phyloP scores from a whole-genome alignment of 2,113 vertebrate genomes.

The Takifugu bimaculatus region DNA sequence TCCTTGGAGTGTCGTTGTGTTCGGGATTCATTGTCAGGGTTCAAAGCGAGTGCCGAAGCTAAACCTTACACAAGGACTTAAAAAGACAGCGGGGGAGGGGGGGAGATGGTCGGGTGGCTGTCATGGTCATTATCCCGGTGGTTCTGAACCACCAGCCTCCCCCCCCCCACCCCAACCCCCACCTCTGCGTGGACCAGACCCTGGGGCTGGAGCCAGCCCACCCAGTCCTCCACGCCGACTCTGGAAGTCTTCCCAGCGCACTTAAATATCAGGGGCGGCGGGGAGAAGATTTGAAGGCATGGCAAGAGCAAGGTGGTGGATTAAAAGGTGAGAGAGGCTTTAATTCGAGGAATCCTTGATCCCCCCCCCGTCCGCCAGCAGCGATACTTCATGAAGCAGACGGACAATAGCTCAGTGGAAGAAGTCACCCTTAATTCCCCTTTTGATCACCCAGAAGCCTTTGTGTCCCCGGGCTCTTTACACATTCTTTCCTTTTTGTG shows the following conservation, averaged over 20 bases:
- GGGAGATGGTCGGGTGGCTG: constrained; percentile 43
- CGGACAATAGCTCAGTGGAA: constrained; percentile 71
- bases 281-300: constrained; percentile 7
- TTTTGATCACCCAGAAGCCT: constrained; percentile 72
- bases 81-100: constrained; percentile 58
- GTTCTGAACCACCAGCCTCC: constrained; percentile 18
- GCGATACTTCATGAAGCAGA: constrained; percentile 69
- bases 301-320: constrained; percentile 45
- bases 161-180: not conserved
- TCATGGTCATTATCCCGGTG: constrained; percentile 53
- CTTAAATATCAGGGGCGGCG: too few relatives aligned
- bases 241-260: too few relatives aligned
- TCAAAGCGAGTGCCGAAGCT: constrained; percentile 75
- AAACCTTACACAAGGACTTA: constrained; percentile 70
- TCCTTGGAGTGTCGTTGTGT: constrained; percentile 32
- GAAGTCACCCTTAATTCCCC: constrained; percentile 76
- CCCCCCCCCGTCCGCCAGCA: constrained; percentile 43
- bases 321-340: constrained; percentile 64
- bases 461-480: constrained; percentile 66
- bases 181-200: not conserved
- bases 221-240: constrained; percentile 46
- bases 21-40: constrained; percentile 60
- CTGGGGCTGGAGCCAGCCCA: constrained; percentile 56
- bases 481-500: constrained; percentile 68
- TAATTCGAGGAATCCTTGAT: constrained; percentile 71